These are phyloP conservation scores for Montipora cactus DNA, from an alignment of 64 coral and sea anemone species.

Conservation along the genomic window DNA sequence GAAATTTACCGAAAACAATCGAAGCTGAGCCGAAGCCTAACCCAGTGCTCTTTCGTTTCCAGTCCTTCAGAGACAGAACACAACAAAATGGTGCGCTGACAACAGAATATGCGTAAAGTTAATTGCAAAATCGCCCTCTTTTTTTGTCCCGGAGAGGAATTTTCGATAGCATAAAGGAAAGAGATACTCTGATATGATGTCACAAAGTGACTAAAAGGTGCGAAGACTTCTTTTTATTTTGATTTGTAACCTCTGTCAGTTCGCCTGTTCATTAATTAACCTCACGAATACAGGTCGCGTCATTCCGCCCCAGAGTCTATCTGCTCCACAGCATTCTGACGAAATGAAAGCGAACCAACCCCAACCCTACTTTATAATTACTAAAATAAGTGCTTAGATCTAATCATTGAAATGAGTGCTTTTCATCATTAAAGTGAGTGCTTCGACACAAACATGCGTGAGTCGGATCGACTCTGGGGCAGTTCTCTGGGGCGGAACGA, in stretches of 20 bases:
- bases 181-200: background rate
- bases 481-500: no score
- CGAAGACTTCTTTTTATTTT: background rate
- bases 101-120: background rate
- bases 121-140: background rate
- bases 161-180: background rate
- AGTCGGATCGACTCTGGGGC: no score
- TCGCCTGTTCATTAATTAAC: no score
- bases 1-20: background rate
- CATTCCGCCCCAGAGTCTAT: no score
- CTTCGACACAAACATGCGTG: no score
- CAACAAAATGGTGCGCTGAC: conserved; percentile 1
- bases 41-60: background rate
- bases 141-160: background rate
- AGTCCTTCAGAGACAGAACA: background rate
- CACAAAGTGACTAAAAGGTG: background rate
- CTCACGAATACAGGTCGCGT: no score
- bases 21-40: background rate
- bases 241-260: background rate
- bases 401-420: no score
- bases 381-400: no score
- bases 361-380: no score
- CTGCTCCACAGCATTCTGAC: no score
- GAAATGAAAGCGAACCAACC: no score
- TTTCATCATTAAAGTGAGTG: no score